Conservation (phyloP, 2,888 invertebrate genomes). For the Leptopilina myrica region DNA sequence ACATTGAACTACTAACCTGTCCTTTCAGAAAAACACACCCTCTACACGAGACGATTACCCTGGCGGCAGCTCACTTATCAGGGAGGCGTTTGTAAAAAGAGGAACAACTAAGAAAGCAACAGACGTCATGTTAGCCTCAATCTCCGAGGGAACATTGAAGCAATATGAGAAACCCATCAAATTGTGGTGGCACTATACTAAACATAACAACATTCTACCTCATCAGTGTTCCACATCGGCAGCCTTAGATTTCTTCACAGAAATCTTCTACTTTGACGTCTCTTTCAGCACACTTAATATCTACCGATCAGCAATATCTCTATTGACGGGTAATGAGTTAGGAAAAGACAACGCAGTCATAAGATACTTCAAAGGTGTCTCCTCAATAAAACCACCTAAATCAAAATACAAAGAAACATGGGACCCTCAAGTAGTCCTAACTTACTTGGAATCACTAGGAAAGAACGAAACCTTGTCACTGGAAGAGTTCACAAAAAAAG, state of each 20-base stretch:
- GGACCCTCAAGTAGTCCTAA: not conserved
- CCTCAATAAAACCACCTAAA: not conserved
- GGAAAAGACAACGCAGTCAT: not conserved
- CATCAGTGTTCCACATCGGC: not conserved
- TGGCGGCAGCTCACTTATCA: constrained; percentile 28
- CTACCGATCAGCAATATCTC: not conserved
- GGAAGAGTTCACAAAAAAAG: constrained; percentile 23
- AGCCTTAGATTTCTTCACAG: constrained; percentile 1
- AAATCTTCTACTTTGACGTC: not conserved
- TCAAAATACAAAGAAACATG: constrained; percentile 16
- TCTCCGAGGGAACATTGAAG: not conserved
- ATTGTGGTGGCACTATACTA: constrained; percentile 1
- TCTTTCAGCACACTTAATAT: not conserved
- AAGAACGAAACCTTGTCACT: not conserved
- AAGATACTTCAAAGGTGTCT: not conserved
- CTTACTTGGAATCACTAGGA: not conserved
- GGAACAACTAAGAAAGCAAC: not conserved
- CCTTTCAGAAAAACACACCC: constrained; percentile 42
- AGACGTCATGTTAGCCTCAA: constrained; percentile 10
- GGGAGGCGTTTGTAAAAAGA: constrained; percentile 16
- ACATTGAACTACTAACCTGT: not conserved
- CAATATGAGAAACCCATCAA: constrained; percentile 30
- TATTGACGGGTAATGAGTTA: not conserved
- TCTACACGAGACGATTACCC: constrained; percentile 14
- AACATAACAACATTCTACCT: not conserved